A percentile compares a stretch with the other conserved stretches of the same genome.
phyloP scores from a whole-genome alignment of 2,888 invertebrate species.

The Beris chalybata region DNA sequence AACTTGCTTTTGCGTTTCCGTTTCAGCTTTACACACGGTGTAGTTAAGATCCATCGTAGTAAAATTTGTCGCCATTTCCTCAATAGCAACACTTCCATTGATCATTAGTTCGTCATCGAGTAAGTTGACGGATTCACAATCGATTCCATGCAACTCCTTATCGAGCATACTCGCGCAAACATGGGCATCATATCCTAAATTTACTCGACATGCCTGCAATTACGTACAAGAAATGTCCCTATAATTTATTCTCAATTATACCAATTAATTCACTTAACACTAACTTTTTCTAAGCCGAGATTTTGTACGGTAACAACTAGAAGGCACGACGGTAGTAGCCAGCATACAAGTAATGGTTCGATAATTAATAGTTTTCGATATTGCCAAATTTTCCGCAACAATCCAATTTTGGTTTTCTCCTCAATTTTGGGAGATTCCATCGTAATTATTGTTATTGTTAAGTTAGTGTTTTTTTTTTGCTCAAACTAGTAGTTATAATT shows the following conservation, averaged over 20 bases:
- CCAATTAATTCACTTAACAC: slow-evolving; percentile 5
- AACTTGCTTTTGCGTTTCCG: slow-evolving; percentile 51
- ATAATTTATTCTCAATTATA: background rate
- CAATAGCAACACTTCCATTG: background rate
- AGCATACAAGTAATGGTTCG: slow-evolving; percentile 26
- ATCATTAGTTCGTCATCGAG: slow-evolving; percentile 1
- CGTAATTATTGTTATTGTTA: background rate
- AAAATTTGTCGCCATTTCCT: slow-evolving; percentile 43
- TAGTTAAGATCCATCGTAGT: slow-evolving; percentile 48
- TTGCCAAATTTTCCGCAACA: slow-evolving; percentile 21
- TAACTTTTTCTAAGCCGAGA: slow-evolving; percentile 31
- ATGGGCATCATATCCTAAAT: slow-evolving; percentile 15
- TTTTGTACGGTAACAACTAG: slow-evolving; percentile 22
- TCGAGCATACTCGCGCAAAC: slow-evolving; percentile 25
- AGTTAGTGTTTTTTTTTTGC: background rate
- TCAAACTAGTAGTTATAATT: too few relatives aligned
- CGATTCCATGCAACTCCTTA: slow-evolving; percentile 16
- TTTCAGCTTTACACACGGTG: slow-evolving; percentile 54
- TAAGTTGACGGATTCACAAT: slow-evolving; percentile 4
- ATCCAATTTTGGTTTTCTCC: background rate
- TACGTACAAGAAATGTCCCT: background rate
- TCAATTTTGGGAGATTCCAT: slow-evolving; percentile 12
- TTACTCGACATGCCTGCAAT: slow-evolving; percentile 32
- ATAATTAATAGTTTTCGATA: slow-evolving; percentile 27
- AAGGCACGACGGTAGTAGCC: slow-evolving; percentile 24